Conservation (phyloP, 2,888 invertebrate genomes). For the Aradus depressus region DNA sequence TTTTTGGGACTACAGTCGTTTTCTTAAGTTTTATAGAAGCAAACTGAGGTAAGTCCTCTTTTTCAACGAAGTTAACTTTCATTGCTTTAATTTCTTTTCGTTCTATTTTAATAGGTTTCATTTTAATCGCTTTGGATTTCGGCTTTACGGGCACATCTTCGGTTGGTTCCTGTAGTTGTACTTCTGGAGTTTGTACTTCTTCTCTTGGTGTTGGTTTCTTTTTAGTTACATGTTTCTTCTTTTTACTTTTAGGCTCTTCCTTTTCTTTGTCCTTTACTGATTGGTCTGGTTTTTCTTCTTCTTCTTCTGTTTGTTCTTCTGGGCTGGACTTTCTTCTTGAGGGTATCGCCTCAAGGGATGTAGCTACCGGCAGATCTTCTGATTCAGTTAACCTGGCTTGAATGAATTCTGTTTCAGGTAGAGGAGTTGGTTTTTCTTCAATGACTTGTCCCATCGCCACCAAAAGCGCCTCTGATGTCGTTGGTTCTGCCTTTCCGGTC, state of each 20-base stretch:
- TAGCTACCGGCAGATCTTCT: neutral
- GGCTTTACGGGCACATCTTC: constrained; percentile 18
- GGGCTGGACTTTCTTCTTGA: constrained; percentile 31
- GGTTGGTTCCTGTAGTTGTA: constrained; percentile 5
- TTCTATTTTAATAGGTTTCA: constrained; percentile 49
- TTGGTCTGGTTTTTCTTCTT: constrained; percentile 28
- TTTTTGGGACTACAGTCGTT: constrained; percentile 37
- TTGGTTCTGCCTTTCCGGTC: neutral
- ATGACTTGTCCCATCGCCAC: neutral
- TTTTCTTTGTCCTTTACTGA: constrained; percentile 22
- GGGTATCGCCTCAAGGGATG: constrained; percentile 27
- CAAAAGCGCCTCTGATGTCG: neutral
- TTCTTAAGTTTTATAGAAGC: constrained; percentile 58
- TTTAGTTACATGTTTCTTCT: neutral
- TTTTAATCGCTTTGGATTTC: too few relatives aligned
- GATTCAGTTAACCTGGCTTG: neutral
- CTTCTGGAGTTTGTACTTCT: neutral
- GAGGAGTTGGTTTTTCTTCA: neutral
- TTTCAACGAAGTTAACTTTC: constrained; percentile 42
- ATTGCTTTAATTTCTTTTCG: constrained; percentile 44
- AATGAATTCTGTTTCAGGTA: neutral
- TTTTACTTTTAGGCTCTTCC: constrained; percentile 15
- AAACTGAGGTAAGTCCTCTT: constrained; percentile 50
- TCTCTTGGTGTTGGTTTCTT: neutral
- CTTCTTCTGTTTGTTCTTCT: constrained; percentile 15